Base-by-base conservation (phyloP, 2,113 vertebrate genomes). In the Menidia beryllina region DNA sequence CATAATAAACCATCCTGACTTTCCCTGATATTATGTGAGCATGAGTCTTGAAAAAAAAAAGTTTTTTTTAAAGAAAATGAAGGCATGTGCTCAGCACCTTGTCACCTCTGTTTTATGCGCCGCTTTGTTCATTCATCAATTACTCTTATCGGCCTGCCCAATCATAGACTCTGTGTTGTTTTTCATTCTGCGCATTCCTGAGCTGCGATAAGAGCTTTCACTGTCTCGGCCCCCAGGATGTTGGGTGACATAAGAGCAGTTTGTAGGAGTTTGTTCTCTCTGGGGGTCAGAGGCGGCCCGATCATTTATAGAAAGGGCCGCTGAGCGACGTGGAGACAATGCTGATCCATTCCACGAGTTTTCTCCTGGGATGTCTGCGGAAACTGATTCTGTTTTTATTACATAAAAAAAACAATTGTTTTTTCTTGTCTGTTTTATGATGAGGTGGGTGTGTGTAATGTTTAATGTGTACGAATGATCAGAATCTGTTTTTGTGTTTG, bases 131-230 rank as follows among this genome's bases (percentile, higher is more conserved):
- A 63, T 64, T 70, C 38, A 66, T 27, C 39, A 19, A 12, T 5
- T 25, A 1, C 34, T 65, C 38, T 47, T 77, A 8, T 78, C 64
- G 68, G 11, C 69, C 20, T 39, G 6, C 67, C 36, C 63, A 57
- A 72, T 80, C 69, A 2, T 27, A 54, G 56, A 63, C 25, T 34
- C 50, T 17, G 36, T 79, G 61, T 3, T 71, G 72, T 71, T 90
- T 82, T 75, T 72, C 78, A 72, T 86, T 83, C 67, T 80, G 82
- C 41, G 70, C 76, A 90, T 86, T 88, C 81, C 60, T 89, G 24
- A 25, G 8, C 36, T 34, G 36, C 58, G 88, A 88, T 87, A 77
- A 84, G 71, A 76, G n/a, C 49, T 34, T 36, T 53, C n/a, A 23
- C 39, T 75, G 36, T 81, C 81, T 76, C 45, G 73, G 69, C 57